Evolutionary conservation across 2,797 vertebrate species (phyloP), one percentile per base, ranked within the genome.

Genomic region (Sphenodon punctatus): DNA sequence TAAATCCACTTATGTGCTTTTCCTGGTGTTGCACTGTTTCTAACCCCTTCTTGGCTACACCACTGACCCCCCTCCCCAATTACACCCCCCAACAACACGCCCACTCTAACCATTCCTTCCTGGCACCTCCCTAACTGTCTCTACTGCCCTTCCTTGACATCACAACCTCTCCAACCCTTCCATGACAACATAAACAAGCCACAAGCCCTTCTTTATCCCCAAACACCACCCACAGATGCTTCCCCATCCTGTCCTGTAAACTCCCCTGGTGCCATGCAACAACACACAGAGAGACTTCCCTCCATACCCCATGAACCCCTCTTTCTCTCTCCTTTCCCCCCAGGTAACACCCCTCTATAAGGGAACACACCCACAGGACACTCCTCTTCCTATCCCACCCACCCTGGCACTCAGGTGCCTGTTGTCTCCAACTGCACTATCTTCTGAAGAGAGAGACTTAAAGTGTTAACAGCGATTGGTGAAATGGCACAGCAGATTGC

Each of bases 401-500:
- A 48, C 34, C 5, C 15, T n/a, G 72, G 45, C 51, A 38, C 78
- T 78, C 75, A 22, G 38, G 56, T 68, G 77, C 70, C 59, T 1
- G 0, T 42, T 55, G 53, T 8, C 70, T 67, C 73, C 75, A 49
- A 71, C 16, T 4, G 0, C 8, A 22, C 71, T 76, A 78, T 78
- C 84, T 90, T 53, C 71, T 69, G 58, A 78, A 88, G 23, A 53
- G 87, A 89, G 88, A 93, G 92, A 93, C 93, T 93, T 95, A 96
- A 96, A 96, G 96, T 93, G 96, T 97, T 96, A 96, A 97, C 93
- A 83, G 94, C 66, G 61, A 95, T 95, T 89, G 95, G 94, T 94
- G 95, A 95, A 96, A 96, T 94, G 95, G 95, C 95, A 97, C 97
- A 97, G 97, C 98, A 99, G 98, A 99, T 99, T 99, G 98, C 98